Evolutionary conservation across 2,113 vertebrate species (phyloP).

Genomic region (Martes martes): DNA sequence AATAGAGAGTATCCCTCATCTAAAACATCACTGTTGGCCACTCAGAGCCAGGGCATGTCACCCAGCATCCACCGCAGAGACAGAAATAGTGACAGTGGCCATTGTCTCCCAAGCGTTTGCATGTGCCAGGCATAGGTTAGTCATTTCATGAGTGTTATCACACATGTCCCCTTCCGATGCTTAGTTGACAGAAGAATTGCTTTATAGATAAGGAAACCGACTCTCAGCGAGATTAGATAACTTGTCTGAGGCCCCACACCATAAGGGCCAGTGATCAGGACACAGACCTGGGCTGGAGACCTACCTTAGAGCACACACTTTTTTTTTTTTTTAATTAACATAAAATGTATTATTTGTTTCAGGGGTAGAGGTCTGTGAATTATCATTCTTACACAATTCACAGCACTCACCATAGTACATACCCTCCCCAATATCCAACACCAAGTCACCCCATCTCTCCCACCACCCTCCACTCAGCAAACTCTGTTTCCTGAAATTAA

Average conservation of each 20-base stretch:
- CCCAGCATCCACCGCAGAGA: not conserved
- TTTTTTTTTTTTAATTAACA: too few relatives aligned
- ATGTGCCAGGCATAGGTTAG: not conserved
- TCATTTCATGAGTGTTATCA: not conserved
- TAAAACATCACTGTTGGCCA: not conserved
- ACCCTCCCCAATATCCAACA: too few relatives aligned
- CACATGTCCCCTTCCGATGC: accelerated
- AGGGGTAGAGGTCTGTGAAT: too few relatives aligned
- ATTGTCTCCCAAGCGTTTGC: not conserved
- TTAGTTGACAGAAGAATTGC: not conserved
- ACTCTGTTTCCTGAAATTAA: too few relatives aligned
- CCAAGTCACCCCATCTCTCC: too few relatives aligned
- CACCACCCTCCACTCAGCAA: too few relatives aligned
- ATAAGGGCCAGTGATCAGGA: not conserved
- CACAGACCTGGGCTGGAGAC: not conserved
- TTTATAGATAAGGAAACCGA: not conserved
- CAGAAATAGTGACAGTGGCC: not conserved
- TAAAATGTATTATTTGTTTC: too few relatives aligned
- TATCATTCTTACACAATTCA: too few relatives aligned
- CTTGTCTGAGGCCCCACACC: not conserved
- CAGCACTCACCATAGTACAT: too few relatives aligned
- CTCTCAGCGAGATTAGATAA: not conserved
- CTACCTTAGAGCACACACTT: not conserved
- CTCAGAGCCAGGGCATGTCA: not conserved
- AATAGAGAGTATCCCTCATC: not conserved